phyloP scores from a whole-genome alignment of 37 sponge, comb jelly and placozoan genomes.

The Chondrilla cf. caribensis region DNA sequence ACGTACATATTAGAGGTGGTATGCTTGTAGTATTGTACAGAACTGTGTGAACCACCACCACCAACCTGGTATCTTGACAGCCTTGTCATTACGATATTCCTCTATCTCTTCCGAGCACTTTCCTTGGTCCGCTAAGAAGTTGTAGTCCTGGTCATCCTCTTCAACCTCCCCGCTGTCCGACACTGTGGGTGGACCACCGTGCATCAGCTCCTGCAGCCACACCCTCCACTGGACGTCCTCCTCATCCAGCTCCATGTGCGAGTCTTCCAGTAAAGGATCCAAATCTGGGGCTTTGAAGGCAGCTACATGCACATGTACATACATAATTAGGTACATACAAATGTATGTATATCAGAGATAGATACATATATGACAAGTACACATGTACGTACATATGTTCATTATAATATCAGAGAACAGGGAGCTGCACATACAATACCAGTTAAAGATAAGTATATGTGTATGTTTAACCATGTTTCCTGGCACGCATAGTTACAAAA shows the following conservation, averaged over 20 bases:
- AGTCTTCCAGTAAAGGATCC: conserved; percentile 41
- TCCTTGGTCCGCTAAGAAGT: conserved; percentile 54
- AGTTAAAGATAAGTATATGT: no score
- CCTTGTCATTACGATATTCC: conserved; percentile 79
- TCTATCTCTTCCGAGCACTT: conserved; percentile 62
- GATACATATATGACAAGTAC: no score
- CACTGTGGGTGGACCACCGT: not conserved
- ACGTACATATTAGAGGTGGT: no score
- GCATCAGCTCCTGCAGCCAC: conserved; percentile 51
- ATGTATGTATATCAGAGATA: no score
- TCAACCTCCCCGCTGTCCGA: conserved; percentile 47
- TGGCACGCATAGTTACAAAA: no score
- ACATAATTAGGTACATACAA: no score
- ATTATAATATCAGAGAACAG: no score
- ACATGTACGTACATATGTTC: no score
- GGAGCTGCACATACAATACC: no score
- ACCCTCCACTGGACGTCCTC: conserved; percentile 74
- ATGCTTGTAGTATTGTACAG: no score
- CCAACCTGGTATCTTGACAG: conserved; percentile 71
- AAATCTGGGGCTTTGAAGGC: conserved; percentile 10
- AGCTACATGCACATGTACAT: not conserved
- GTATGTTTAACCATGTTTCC: no score
- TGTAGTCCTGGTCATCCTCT: conserved; percentile 78
- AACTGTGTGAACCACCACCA: no score
- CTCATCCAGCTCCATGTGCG: conserved; percentile 47